Base-by-base conservation (phyloP, 2,888 invertebrate genomes). In the Ornithoptera alexandrae region DNA sequence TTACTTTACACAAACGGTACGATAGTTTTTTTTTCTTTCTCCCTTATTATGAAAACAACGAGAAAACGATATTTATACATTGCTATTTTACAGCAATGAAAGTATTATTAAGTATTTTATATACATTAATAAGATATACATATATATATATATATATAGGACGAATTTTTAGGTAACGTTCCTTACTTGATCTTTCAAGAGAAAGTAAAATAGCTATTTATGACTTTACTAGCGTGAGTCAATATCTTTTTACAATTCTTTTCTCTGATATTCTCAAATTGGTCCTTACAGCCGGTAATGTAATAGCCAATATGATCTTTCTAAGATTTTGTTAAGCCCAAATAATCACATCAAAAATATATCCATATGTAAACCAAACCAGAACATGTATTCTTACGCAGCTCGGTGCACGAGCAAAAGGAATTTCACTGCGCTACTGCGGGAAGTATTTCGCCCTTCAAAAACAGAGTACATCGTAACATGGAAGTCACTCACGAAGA, bases 401-500 rank as follows among this genome's bases (percentile, higher is more conserved):
- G n/a, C 18, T 18, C 20, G n/a, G 30, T 39, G 39, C n/a, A 70
- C 50, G 53, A 58, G 56, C 53, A 67, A 70, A 70, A 64, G 24
- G 22, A 30, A 30, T 7, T 42, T 53, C 46, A 60, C 60, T 63
- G 20, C n/a, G 42, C 60, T 62, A 62, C 65, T 61, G 56, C 57
- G 15, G 62, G 66, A 68, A 63, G 62, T 68, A 67, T 59, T 58
- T 69, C 39, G 65, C 68, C 58, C 53, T 65, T 68, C 68, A 64
- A 69, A 70, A 70, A 74, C 67, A 74, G 56, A 70, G 70, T 71
- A 73, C 70, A 64, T 60, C 39, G 70, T 63, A 70, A 70, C 63
- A 63, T 70, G 67, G 67, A 74, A 73, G 73, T 73, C 76, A 76
- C 78, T 78, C 75, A 75, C 76, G 69, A 78, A 82, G 83, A 85